Evolutionary conservation across 2,888 invertebrate genomes (phyloP).

Genomic region (Tanypteryx hageni): DNA sequence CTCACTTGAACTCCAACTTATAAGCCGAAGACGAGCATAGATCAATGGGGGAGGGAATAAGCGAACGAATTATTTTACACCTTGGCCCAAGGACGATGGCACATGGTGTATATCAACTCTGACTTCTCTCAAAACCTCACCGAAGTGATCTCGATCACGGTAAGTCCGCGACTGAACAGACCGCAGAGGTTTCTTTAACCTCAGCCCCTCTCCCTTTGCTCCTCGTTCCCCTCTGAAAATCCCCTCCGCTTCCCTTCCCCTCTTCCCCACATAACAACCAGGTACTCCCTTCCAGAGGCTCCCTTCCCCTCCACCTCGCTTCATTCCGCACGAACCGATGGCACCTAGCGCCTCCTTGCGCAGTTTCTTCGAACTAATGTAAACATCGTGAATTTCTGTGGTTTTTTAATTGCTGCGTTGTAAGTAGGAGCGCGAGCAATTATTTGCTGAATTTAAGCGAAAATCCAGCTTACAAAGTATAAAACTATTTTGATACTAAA

Average conservation of each 20-base stretch:
- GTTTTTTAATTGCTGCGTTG: slow-evolving; percentile 32
- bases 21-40: neutral
- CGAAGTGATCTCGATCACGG: slow-evolving; percentile 10
- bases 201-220: neutral
- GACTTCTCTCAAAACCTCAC: neutral
- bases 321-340: neutral
- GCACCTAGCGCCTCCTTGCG: neutral
- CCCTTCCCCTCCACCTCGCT: neutral
- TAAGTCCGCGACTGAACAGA: slow-evolving; percentile 33
- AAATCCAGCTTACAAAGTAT: neutral
- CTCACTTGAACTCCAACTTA: neutral
- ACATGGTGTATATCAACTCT: neutral
- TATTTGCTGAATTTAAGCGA: slow-evolving; percentile 1
- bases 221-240: neutral
- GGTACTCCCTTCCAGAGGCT: neutral
- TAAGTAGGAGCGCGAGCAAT: neutral
- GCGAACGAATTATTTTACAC: neutral
- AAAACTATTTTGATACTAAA: neutral
- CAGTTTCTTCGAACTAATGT: neutral
- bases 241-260: neutral
- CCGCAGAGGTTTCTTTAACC: neutral
- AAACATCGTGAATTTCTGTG: neutral
- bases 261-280: neutral
- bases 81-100: slow-evolving; percentile 1
- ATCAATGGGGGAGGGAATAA: slow-evolving; percentile 10